Conservation (phyloP, 2,113 vertebrate genomes). For the Macaca mulatta region DNA sequence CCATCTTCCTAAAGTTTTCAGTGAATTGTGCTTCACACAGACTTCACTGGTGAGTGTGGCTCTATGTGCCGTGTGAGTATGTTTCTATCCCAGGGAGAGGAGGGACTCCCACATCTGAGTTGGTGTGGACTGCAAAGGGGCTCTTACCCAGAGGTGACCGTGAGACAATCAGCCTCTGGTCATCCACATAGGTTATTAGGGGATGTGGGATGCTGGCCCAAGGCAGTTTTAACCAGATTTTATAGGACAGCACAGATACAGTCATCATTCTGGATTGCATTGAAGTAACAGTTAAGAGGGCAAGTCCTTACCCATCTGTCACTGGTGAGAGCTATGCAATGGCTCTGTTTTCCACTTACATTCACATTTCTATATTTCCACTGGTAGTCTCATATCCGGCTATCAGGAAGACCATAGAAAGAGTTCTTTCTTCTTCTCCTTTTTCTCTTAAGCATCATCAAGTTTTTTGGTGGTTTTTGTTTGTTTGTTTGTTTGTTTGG, state of each 20-base stretch:
- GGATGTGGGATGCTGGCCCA: not conserved
- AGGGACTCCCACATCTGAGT: not conserved
- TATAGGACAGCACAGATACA: not conserved
- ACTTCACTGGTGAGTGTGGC: not conserved
- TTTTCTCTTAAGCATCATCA: not conserved
- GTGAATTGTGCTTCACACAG: not conserved
- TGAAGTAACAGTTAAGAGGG: not conserved
- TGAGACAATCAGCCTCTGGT: not conserved
- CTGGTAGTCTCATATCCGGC: not conserved
- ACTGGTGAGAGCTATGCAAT: not conserved
- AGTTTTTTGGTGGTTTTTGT: not conserved
- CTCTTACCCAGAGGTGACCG: not conserved
- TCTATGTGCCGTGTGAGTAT: not conserved
- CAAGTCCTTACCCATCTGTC: not conserved
- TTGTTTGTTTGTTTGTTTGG: too few relatives aligned
- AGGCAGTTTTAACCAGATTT: not conserved
- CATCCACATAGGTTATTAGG: not conserved
- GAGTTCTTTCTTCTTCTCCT: not conserved
- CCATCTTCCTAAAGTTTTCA: not conserved
- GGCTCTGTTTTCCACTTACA: not conserved
- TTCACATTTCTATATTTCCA: not conserved
- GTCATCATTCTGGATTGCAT: not conserved
- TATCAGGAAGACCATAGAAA: not conserved
- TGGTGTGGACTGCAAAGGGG: not conserved
- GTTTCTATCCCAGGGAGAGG: not conserved